phyloP scores from a whole-genome alignment of 2,797 vertebrate genomes.

The Esox lucius region DNA sequence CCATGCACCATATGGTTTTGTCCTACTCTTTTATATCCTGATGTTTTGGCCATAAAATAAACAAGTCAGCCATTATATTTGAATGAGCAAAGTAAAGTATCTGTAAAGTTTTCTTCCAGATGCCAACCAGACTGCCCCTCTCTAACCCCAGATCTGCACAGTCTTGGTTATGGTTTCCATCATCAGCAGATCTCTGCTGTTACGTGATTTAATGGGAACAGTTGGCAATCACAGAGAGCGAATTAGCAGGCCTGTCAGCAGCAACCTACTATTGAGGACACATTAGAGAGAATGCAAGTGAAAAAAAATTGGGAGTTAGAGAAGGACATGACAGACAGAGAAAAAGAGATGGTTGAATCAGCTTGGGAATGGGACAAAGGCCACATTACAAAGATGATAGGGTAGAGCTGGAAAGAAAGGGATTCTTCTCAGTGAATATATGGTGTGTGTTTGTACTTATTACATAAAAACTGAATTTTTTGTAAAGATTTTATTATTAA shows the following conservation, averaged over 20 bases:
- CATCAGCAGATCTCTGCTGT: constrained; percentile 40
- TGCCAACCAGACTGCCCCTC: constrained; percentile 34
- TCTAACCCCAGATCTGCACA: background rate
- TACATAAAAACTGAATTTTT: too few relatives aligned
- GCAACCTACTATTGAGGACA: constrained; percentile 48
- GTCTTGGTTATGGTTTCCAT: constrained; percentile 18
- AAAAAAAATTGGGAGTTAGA: background rate
- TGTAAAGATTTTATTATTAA: too few relatives aligned
- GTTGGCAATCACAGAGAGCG: constrained; percentile 47
- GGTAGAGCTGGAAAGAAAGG: background rate
- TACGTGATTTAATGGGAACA: constrained; percentile 47
- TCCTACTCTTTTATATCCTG: background rate
- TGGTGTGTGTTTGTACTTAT: background rate
- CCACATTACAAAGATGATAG: background rate
- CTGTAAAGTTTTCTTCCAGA: constrained; percentile 6
- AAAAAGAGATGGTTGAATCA: background rate
- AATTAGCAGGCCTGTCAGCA: constrained; percentile 56
- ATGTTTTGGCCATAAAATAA: background rate
- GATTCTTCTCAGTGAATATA: background rate
- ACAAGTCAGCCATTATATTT: background rate
- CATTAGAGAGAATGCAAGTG: too few relatives aligned
- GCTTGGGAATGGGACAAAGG: background rate
- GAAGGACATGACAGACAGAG: background rate
- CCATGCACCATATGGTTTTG: background rate
- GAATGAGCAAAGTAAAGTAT: background rate